These are phyloP conservation scores for Caenorhabditis sp. DNA, from an alignment of 2,888 invertebrate genomes.

Conservation along the genomic window DNA sequence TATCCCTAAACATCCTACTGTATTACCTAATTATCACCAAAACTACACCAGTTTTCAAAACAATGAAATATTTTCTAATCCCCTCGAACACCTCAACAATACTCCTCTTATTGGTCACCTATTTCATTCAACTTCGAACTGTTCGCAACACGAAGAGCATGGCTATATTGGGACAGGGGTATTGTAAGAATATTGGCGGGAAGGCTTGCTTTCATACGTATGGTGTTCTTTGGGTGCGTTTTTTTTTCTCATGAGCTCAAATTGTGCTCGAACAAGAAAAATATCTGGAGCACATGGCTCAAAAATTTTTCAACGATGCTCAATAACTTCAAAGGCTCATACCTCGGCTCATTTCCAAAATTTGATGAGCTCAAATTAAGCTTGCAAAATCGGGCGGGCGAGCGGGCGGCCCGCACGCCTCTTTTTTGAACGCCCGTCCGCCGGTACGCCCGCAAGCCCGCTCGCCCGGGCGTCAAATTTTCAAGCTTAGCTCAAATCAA, in stretches of 20 bases:
- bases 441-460: no score
- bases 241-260: not conserved
- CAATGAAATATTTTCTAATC: not conserved
- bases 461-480: no score
- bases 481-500: no score
- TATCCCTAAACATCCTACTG: not conserved
- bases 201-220: slow-evolving; percentile 23
- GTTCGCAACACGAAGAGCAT: slow-evolving; percentile 22
- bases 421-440: no score
- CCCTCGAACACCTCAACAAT: not conserved
- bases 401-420: no score
- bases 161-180: slow-evolving; percentile 24
- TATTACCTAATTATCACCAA: not conserved
- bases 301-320: no score
- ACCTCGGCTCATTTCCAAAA: no score
- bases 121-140: slow-evolving; percentile 2
- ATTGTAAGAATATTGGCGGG: slow-evolving; percentile 12
- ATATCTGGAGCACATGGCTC: no score
- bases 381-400: no score
- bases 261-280: not conserved
- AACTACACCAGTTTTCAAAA: not conserved
- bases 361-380: no score
- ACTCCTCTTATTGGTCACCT: not conserved
- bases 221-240: slow-evolving; percentile 13
- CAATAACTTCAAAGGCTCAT: no score